Evolutionary conservation across 2,888 invertebrate genomes (phyloP).

Genomic region (Keiferia lycopersicella): DNA sequence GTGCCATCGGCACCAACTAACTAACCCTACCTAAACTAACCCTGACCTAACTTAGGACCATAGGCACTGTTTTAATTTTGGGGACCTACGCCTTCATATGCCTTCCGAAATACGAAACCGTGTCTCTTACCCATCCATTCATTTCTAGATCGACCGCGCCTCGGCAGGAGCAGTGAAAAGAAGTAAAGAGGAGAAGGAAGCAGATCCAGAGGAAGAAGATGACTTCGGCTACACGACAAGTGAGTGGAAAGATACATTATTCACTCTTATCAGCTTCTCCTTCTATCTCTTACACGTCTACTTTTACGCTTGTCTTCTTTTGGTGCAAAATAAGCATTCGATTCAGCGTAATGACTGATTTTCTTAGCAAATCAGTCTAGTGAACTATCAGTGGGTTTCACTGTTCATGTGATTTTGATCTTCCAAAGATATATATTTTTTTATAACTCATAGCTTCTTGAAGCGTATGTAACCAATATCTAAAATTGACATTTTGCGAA

Average conservation of each 20-base stretch:
- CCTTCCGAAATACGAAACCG: too few relatives aligned
- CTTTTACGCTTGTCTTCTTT: constrained; percentile 65
- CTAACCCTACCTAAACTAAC: too few relatives aligned
- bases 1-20: too few relatives aligned
- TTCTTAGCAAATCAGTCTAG: neutral
- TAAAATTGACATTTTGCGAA: too few relatives aligned
- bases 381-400: too few relatives aligned
- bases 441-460: too few relatives aligned
- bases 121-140: neutral
- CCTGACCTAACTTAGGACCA: too few relatives aligned
- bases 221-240: constrained; percentile 96
- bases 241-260: constrained; percentile 85
- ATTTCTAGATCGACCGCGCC: constrained; percentile 89
- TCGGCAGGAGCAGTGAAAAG: constrained; percentile 93
- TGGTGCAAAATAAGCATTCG: constrained; percentile 55
- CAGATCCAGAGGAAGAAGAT: constrained; percentile 93
- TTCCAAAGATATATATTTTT: too few relatives aligned
- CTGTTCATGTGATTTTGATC: too few relatives aligned
- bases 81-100: too few relatives aligned
- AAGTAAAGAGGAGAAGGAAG: constrained; percentile 87
- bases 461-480: too few relatives aligned
- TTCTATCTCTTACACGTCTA: constrained; percentile 71
- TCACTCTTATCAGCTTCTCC: constrained; percentile 64
- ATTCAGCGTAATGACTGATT: neutral
- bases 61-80: too few relatives aligned